Conservation (phyloP, 1,140 invertebrate species). For the Ericerus pela region DNA sequence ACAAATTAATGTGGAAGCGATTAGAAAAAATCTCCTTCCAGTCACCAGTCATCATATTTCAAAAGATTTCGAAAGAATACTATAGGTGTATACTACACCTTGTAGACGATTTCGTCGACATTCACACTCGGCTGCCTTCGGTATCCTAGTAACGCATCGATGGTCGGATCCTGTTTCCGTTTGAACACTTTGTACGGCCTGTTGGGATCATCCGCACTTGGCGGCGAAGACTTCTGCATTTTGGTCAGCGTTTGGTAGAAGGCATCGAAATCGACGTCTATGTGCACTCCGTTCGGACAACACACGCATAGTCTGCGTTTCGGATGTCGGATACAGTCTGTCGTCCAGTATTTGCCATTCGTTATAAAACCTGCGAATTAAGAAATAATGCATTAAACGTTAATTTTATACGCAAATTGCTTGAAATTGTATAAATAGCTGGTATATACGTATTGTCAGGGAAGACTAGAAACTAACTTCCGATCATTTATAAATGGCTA, state of each 20-base stretch:
- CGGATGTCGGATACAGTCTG: conserved; percentile 2
- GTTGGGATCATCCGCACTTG: background rate
- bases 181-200: background rate
- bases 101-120: conserved; percentile 1
- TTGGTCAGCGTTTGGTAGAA: conserved; percentile 3
- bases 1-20: no score
- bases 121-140: background rate
- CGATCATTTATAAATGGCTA: background rate
- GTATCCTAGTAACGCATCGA: background rate
- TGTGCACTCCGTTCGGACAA: background rate
- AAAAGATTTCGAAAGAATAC: no score
- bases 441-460: background rate
- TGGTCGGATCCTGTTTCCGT: background rate
- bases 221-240: conserved; percentile 1
- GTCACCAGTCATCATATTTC: no score
- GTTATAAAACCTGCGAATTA: conserved; percentile 5
- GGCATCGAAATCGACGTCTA: conserved; percentile 1
- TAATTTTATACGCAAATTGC: background rate
- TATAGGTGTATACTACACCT: conserved; percentile 1
- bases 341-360: conserved; percentile 4
- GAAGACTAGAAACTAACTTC: background rate
- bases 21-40: no score
- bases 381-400: background rate
- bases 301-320: conserved; percentile 4
- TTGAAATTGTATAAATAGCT: background rate